Conservation (phyloP, 2,113 vertebrate genomes). For the Circaetus gallicus region DNA sequence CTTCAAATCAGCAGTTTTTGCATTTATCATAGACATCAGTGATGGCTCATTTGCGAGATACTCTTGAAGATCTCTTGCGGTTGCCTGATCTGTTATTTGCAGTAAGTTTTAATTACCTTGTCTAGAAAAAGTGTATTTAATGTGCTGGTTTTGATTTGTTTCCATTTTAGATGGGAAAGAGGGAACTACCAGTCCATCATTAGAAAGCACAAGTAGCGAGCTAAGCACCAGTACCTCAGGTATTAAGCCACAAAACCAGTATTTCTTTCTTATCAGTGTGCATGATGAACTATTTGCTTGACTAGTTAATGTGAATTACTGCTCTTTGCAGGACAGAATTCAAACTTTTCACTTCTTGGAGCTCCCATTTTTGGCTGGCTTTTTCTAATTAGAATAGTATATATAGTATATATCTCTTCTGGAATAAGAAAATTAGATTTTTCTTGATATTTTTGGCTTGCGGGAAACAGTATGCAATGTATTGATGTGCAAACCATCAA, state of each 20-base stretch:
- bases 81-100: neutral
- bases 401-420: neutral
- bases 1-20: neutral
- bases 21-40: neutral
- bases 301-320: neutral
- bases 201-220: constrained; percentile 83
- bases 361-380: neutral
- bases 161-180: constrained; percentile 59
- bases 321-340: neutral
- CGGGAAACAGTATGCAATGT: neutral
- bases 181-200: constrained; percentile 54
- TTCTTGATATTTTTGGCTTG: neutral
- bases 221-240: constrained; percentile 88
- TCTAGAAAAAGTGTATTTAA: neutral
- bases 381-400: neutral
- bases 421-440: neutral
- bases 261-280: neutral
- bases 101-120: neutral
- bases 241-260: constrained; percentile 28
- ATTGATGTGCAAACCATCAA: neutral
- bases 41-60: neutral
- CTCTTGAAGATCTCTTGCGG: neutral
- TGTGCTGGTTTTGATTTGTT: neutral
- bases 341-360: neutral
- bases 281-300: neutral